Evolutionary conservation across 2,113 vertebrate genomes (phyloP).

Genomic region (Lasiurus borealis): DNA sequence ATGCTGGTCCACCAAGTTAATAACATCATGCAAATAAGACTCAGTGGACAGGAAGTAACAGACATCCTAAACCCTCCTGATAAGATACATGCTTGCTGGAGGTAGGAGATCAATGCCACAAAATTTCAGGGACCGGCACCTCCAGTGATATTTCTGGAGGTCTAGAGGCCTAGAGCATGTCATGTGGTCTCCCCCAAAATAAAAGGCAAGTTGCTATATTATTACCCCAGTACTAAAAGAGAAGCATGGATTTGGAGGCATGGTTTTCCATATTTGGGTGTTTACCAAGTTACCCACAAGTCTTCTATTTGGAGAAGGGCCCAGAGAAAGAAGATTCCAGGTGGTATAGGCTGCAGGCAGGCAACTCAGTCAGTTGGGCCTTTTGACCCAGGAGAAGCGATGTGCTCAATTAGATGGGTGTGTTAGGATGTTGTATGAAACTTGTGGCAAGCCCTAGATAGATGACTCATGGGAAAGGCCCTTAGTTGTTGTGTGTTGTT

Average conservation of each 20-base stretch:
- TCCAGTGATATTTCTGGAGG: background rate
- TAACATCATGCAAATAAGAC: background rate
- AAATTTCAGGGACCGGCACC: background rate
- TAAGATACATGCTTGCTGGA: too few relatives aligned
- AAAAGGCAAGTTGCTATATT: background rate
- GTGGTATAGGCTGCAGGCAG: background rate
- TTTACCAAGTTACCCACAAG: background rate
- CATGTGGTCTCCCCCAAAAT: background rate
- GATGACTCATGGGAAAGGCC: background rate
- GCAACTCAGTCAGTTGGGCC: background rate
- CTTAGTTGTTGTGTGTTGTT: background rate
- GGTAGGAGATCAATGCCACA: background rate
- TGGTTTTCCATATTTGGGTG: background rate
- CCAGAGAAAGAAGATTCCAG: background rate
- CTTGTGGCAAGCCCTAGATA: background rate
- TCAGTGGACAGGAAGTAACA: background rate
- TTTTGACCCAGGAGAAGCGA: background rate
- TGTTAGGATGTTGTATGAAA: background rate
- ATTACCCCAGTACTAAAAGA: background rate
- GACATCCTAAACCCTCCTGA: background rate
- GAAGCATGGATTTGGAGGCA: background rate
- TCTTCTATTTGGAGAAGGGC: background rate
- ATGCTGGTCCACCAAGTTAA: background rate
- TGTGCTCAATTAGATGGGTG: background rate
- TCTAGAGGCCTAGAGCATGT: background rate